These are phyloP conservation scores for Helogale parvula DNA, from an alignment of 2,113 vertebrate genomes.

Conservation along the genomic window DNA sequence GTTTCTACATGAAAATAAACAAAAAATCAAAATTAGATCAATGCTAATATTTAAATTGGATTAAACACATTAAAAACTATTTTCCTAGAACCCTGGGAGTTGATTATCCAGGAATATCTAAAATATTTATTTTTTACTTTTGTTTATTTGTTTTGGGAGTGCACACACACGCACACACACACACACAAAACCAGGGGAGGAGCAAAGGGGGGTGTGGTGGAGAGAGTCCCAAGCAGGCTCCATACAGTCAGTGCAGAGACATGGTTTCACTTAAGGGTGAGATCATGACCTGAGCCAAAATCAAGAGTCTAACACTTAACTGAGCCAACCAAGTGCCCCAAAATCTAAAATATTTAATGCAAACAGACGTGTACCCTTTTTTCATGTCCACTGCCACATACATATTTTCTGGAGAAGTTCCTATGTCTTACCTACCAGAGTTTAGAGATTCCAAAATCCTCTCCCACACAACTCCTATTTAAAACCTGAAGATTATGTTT, in stretches of 20 bases:
- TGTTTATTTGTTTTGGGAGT: no score
- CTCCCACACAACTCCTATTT: background rate
- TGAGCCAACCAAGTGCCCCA: no score
- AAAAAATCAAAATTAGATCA: background rate
- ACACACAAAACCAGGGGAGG: no score
- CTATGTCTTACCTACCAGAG: background rate
- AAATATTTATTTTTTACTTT: background rate
- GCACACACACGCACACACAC: no score
- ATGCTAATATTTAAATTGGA: slow-evolving; percentile 5
- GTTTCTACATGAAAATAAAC: background rate
- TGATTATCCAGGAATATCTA: background rate
- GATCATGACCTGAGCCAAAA: no score
- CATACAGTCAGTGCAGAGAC: no score
- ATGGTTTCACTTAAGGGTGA: no score
- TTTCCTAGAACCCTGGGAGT: background rate
- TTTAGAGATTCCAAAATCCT: background rate
- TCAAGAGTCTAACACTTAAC: no score
- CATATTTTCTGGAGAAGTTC: background rate
- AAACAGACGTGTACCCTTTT: background rate
- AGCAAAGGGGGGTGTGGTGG: no score
- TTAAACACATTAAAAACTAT: slow-evolving; percentile 17
- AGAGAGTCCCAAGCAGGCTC: no score
- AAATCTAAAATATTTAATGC: background rate
- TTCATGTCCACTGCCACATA: background rate
- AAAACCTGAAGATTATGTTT: background rate